These are phyloP conservation scores for Musca domestica DNA, from an alignment of 1,140 invertebrate species.

Conservation along the genomic window DNA sequence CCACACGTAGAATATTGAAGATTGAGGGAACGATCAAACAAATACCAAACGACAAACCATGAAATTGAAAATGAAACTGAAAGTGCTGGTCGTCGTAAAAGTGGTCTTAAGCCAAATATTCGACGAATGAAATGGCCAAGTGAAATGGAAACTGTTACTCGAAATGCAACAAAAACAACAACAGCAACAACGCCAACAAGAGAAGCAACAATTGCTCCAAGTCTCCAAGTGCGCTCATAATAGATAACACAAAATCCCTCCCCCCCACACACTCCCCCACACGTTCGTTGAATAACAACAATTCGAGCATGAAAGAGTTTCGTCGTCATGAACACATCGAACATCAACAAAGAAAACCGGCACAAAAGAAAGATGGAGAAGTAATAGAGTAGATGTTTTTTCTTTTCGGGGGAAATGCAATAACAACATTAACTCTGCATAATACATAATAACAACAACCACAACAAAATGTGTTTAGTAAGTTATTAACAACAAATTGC, in stretches of 20 bases:
- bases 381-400: too few species aligned
- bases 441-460: not conserved
- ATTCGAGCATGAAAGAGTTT: too few species aligned
- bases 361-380: not conserved
- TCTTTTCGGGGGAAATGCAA: constrained; percentile 6
- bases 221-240: too few species aligned
- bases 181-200: constrained; percentile 6
- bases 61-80: constrained; percentile 29
- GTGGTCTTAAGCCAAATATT: constrained; percentile 12
- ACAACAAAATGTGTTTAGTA: too few species aligned
- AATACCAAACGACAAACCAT: not conserved
- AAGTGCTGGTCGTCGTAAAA: constrained; percentile 13
- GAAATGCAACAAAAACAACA: not conserved
- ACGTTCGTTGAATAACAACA: too few species aligned
- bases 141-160: constrained; percentile 7
- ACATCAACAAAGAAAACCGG: constrained; percentile 1
- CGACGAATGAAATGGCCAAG: not conserved
- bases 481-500: not conserved
- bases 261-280: too few species aligned
- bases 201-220: constrained; percentile 4
- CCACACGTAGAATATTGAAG: too few species aligned
- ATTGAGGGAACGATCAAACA: not conserved
- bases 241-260: too few species aligned
- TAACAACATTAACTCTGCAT: not conserved
- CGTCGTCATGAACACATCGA: too few species aligned